Base-by-base conservation (phyloP, 1,140 invertebrate species). In the Hylaeus volcanicus region DNA sequence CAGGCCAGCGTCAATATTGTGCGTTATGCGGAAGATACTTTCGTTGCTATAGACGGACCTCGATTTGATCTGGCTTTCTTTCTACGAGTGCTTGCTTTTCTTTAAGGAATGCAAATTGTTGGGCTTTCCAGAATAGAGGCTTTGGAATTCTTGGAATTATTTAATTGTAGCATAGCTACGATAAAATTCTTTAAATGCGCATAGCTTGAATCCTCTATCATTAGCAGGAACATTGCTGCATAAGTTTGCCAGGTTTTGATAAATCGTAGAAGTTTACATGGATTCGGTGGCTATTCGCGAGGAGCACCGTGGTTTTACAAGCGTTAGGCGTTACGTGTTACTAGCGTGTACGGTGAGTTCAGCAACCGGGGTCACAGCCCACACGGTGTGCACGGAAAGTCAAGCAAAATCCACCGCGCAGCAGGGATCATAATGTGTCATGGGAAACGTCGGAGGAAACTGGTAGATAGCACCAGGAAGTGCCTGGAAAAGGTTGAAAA, bases 321-420 rank as follows among this genome's bases (percentile, higher is more conserved):
- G 51, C 26, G 56, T 48, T 48, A n/a, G 37, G 8, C 1, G 15
- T 51, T 69, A 15, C 14, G 3, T 8, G 11, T 48, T 61, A 37
- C 5, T 43, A 1, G 43, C 5, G 43, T 60, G 12, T 14, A 45
- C 3, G 14, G 45, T 12, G 66, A 56, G 75, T 71, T 78, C 75
- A 71, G 75, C 66, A 71, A 61, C 75, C 66, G 66, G 66, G 66
- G 75, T 78, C 75, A 77, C 75, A 78, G 15, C 75, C 75, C 75
- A 78, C 75, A 78, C 66, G 65, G 37, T 61, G 14, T 37, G 45
- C 55, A 65, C 48, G 39, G 63, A 63, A 69, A 70, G 53, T 39
- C 63, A 58, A 69, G 74, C 12, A 61, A 78, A 78, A 63, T 78
- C 56, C 56, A 41, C 51, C 53, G 6, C 53, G 6, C 64, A 48